Conservation (phyloP, 1,140 invertebrate species). For the Leptestheria dahalacensis region DNA sequence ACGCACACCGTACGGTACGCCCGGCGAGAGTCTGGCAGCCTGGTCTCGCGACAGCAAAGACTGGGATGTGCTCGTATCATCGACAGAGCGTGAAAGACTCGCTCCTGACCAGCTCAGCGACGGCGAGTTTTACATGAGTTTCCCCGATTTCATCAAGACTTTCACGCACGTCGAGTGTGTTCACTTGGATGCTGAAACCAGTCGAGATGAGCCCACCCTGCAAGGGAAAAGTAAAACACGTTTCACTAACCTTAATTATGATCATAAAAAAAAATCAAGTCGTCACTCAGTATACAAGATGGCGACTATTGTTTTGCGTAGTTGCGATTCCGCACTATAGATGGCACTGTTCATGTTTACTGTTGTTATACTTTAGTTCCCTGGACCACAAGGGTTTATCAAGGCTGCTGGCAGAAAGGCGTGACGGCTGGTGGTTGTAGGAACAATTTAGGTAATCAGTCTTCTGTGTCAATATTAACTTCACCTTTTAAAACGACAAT, state of each 20-base stretch:
- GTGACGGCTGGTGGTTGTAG: constrained; percentile 80
- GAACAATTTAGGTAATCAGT: constrained; percentile 58
- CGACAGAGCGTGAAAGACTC: constrained; percentile 53
- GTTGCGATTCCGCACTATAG: too few species aligned
- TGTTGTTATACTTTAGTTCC: constrained; percentile 1
- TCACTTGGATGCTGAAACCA: constrained; percentile 72
- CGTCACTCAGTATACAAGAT: too few species aligned
- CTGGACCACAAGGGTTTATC: constrained; percentile 19
- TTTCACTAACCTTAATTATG: not conserved
- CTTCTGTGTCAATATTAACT: not conserved
- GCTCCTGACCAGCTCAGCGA: constrained; percentile 45
- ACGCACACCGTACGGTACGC: constrained; percentile 49
- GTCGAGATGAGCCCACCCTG: constrained; percentile 62
- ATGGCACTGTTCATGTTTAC: too few species aligned
- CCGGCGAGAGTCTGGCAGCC: constrained; percentile 50
- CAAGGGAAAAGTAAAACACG: constrained; percentile 38
- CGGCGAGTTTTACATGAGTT: constrained; percentile 57
- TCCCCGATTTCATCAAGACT: constrained; percentile 45
- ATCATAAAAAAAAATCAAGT: too few species aligned
- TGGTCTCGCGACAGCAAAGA: constrained; percentile 51
- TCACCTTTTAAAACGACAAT: not conserved
- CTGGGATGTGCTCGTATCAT: constrained; percentile 52
- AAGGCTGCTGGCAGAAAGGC: constrained; percentile 57
- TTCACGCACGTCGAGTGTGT: constrained; percentile 74
- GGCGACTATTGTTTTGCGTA: too few species aligned